These are phyloP conservation scores for Psophia crepitans DNA, from an alignment of 2,113 vertebrate genomes.

Conservation along the genomic window DNA sequence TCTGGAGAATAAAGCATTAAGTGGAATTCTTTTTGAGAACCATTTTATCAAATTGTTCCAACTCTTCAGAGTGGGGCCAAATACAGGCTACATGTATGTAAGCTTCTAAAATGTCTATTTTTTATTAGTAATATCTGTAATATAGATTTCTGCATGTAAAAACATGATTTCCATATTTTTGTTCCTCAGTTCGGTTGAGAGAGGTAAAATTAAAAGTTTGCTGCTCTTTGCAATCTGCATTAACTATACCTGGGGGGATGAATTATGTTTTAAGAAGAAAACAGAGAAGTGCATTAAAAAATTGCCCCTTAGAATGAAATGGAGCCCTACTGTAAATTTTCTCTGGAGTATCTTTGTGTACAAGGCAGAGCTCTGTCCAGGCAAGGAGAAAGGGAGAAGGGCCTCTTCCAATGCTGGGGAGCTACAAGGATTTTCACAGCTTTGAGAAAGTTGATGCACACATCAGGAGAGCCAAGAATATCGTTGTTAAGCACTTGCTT, in stretches of 20 bases:
- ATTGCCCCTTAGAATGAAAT: background rate
- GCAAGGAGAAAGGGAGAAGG: background rate
- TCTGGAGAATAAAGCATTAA: background rate
- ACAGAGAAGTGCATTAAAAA: background rate
- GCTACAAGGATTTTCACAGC: background rate
- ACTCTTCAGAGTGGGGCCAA: background rate
- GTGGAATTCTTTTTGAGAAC: background rate
- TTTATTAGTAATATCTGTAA: background rate
- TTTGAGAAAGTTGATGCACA: background rate
- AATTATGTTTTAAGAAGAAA: background rate
- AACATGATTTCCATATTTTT: background rate
- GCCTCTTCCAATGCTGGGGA: background rate
- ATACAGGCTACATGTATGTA: rapidly evolving
- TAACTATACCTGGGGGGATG: background rate
- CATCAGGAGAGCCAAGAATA: background rate
- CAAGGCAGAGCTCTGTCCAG: rapidly evolving
- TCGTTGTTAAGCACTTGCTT: background rate
- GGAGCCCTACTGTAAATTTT: rapidly evolving
- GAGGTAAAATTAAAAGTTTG: background rate
- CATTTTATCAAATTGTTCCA: background rate
- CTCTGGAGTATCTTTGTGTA: background rate
- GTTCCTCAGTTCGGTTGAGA: background rate
- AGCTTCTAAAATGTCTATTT: background rate
- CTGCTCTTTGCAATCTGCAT: background rate
- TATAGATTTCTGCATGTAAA: background rate